Conservation (phyloP, 1,140 invertebrate genomes). For the Brachionus calyciflorus region DNA sequence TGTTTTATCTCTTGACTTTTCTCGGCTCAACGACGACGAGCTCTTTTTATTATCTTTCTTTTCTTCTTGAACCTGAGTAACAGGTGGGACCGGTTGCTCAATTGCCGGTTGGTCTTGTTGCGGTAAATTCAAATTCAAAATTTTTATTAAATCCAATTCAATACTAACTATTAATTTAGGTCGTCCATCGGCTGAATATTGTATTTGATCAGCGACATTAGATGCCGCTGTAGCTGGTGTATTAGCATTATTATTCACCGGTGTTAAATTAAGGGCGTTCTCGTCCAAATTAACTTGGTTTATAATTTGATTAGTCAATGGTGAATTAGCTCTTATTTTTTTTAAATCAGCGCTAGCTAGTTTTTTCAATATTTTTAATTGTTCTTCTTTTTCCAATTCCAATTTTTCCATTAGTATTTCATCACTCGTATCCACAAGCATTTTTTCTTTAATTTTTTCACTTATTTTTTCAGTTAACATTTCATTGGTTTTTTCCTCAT, state of each 20-base stretch:
- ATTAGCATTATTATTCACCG: neutral
- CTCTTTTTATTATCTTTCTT: neutral
- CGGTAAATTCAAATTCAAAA: constrained; percentile 33
- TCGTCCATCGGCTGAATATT: constrained; percentile 38
- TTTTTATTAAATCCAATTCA: constrained; percentile 43
- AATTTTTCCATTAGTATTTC: neutral
- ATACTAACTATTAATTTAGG: constrained; percentile 42
- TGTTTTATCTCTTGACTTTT: neutral
- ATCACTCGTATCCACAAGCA: too few relatives aligned
- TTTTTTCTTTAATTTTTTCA: neutral
- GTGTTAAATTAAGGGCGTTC: neutral
- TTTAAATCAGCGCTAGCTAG: constrained; percentile 4
- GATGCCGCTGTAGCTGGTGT: neutral
- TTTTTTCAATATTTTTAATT: constrained; percentile 7
- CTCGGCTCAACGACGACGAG: neutral
- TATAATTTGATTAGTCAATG: constrained; percentile 21
- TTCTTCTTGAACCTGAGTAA: neutral
- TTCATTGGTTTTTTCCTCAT: neutral
- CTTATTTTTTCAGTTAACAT: neutral
- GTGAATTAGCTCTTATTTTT: neutral
- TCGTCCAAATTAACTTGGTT: constrained; percentile 29
- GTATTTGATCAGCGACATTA: constrained; percentile 35
- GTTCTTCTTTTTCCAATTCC: constrained; percentile 1
- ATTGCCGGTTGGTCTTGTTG: neutral
- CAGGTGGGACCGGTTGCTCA: neutral